A percentile compares a stretch with the other conserved stretches of the same genome.
phyloP scores from a whole-genome alignment of 1,140 invertebrate genomes.

The Sminthurides bifidus region DNA sequence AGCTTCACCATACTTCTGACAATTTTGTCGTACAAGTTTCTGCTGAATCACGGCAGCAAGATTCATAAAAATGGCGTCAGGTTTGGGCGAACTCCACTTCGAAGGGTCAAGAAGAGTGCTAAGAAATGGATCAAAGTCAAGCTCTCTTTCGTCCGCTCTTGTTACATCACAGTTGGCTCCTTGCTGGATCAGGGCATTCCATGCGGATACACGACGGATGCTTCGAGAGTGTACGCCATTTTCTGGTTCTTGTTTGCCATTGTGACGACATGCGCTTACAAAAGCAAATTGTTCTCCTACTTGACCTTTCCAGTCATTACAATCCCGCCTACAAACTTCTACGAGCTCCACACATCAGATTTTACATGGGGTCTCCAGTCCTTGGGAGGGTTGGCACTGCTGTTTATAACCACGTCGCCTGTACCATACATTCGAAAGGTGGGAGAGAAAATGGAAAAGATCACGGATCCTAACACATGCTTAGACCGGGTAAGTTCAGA shows the following conservation, averaged over 20 bases:
- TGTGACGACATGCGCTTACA: slow-evolving; percentile 23
- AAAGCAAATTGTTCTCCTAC: slow-evolving; percentile 27
- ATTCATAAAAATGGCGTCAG: background rate
- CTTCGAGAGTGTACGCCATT: slow-evolving; percentile 8
- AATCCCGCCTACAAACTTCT: slow-evolving; percentile 19
- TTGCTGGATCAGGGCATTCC: slow-evolving; percentile 27
- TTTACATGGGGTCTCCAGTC: slow-evolving; percentile 27
- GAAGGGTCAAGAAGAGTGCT: background rate
- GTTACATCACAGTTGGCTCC: slow-evolving; percentile 19
- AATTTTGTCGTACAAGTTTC: slow-evolving; percentile 6
- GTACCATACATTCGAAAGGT: slow-evolving; percentile 19
- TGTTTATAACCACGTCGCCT: slow-evolving; percentile 27
- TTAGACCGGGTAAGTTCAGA: slow-evolving; percentile 13
- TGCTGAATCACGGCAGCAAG: slow-evolving; percentile 11
- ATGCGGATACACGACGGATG: background rate
- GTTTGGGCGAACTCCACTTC: background rate
- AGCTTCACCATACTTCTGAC: background rate
- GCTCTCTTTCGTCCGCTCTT: slow-evolving; percentile 8
- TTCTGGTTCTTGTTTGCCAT: slow-evolving; percentile 25
- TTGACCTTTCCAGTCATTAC: slow-evolving; percentile 24
- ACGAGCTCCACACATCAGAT: slow-evolving; percentile 9
- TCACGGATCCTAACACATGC: slow-evolving; percentile 23
- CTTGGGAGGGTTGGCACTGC: slow-evolving; percentile 22
- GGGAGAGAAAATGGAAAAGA: slow-evolving; percentile 23
- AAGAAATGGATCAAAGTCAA: background rate